Evolutionary conservation across 2,797 vertebrate species (phyloP).

Genomic region (Falco peregrinus): DNA sequence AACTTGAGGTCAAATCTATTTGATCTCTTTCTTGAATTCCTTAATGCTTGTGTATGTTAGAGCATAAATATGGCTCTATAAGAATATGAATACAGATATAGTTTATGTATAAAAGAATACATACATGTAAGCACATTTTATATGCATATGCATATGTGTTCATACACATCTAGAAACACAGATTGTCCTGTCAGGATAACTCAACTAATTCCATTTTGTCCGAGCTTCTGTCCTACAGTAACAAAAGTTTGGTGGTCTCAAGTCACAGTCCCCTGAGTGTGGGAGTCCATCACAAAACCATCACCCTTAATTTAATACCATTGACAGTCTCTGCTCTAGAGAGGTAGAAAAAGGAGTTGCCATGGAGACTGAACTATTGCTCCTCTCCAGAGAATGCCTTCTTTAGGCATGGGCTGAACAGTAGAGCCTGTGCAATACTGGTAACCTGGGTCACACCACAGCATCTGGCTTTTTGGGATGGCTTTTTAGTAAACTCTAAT

Average conservation of each 20-base stretch:
- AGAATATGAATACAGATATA: neutral
- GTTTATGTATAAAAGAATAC: neutral
- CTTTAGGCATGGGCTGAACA: slow-evolving; percentile 10
- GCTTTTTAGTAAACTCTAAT: neutral
- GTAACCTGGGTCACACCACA: neutral
- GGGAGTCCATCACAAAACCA: slow-evolving; percentile 32
- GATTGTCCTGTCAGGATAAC: neutral
- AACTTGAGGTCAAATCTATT: neutral
- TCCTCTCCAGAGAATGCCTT: slow-evolving; percentile 33
- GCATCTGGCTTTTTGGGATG: neutral
- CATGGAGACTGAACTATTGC: slow-evolving; percentile 45
- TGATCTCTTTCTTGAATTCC: neutral
- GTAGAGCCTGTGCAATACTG: neutral
- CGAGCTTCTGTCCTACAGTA: neutral
- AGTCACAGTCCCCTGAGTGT: neutral
- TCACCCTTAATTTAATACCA: slow-evolving; percentile 34
- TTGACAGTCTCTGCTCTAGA: slow-evolving; percentile 5
- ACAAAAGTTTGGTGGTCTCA: slow-evolving; percentile 17
- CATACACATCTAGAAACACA: neutral
- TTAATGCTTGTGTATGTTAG: neutral
- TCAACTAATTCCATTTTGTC: neutral
- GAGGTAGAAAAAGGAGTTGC: slow-evolving; percentile 47
- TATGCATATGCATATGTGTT: neutral
- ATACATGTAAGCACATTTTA: neutral
- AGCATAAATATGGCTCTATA: neutral